Evolutionary conservation across 1,140 invertebrate species (phyloP), one percentile per base, ranked within the genome.

Genomic region (Rhopalosiphum padi): DNA sequence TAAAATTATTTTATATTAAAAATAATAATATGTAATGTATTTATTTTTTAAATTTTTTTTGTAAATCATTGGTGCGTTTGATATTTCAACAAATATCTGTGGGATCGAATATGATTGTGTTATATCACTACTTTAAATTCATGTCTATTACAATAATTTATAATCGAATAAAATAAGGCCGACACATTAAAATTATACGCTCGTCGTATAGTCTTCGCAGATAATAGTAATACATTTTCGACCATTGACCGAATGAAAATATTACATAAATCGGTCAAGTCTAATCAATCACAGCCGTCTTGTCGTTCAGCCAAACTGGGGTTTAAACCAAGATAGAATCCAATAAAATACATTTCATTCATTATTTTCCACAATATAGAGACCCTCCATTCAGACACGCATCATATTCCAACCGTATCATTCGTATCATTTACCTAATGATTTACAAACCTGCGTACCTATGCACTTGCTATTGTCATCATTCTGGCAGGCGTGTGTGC

Each of bases 371-470:
- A 37, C 22, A 82, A 8, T 37, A 23, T 25, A 68, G 83, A 30
- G 41, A 86, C 25, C 15, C 43, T n/a, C 15, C 86, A 37, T 86
- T 86, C 41, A 25, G 41, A 5, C 23, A 18, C 15, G 85, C 41
- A 46, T 43, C 23, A 30, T 46, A 86, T 86, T 43, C 23, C 25
- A 43, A 43, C 85, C 86, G 86, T 87, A 41, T 90, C 37, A 25
- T 90, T 55, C 88, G 88, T 91, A n/a, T 91, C 90, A 55, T 91
- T 91, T 91, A 77, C 55, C 41, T 77, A 46, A 77, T n/a, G 90
- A 91, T 91, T 91, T 60, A 90, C 53, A 37, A 46, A 9, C 83
- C 22, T 41, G 7, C 41, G 37, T 35, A 68, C 30, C 25, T 30
- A 18, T n/a, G 30, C 30, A n/a, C 60, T n/a, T 68, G 30, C 1